Conservation (phyloP, 2,888 invertebrate species). For the Polyommatus icarus region DNA sequence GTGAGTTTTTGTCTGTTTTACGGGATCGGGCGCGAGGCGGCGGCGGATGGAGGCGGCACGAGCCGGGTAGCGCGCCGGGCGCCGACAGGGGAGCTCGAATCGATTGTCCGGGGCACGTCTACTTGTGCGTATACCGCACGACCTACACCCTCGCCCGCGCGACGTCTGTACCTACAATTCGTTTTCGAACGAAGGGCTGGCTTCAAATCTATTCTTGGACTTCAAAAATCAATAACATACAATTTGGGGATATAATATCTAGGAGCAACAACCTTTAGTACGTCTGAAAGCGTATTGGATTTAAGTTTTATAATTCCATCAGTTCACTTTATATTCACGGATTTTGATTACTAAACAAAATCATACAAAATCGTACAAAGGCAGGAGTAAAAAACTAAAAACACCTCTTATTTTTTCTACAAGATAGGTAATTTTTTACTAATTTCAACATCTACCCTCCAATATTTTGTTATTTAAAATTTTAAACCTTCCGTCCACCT, state of each 20-base stretch:
- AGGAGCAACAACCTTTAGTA: not conserved
- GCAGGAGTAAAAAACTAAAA: too few species aligned
- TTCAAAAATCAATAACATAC: conserved; percentile 31
- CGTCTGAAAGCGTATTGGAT: not conserved
- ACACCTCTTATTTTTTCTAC: too few species aligned
- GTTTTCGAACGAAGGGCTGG: conserved; percentile 58
- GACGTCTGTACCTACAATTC: conserved; percentile 41
- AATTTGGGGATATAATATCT: not conserved
- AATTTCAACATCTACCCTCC: too few species aligned
- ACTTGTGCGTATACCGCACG: conserved; percentile 24
- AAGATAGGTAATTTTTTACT: too few species aligned
- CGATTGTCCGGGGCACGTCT: conserved; percentile 62
- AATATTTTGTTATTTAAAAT: too few species aligned
- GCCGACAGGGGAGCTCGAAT: conserved; percentile 66
- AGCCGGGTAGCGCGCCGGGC: conserved; percentile 47
- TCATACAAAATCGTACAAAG: too few species aligned
- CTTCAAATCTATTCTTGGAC: conserved; percentile 31
- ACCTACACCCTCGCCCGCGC: conserved; percentile 54
- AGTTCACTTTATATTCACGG: not conserved
- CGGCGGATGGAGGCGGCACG: conserved; percentile 43
- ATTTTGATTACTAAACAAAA: not conserved
- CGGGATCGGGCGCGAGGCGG: conserved; percentile 38
- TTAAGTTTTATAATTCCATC: not conserved
- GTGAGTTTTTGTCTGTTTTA: conserved; percentile 64
- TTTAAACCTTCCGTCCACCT: too few species aligned